phyloP scores from a whole-genome alignment of 2,113 vertebrate genomes.

The Grammomys surdaster region DNA sequence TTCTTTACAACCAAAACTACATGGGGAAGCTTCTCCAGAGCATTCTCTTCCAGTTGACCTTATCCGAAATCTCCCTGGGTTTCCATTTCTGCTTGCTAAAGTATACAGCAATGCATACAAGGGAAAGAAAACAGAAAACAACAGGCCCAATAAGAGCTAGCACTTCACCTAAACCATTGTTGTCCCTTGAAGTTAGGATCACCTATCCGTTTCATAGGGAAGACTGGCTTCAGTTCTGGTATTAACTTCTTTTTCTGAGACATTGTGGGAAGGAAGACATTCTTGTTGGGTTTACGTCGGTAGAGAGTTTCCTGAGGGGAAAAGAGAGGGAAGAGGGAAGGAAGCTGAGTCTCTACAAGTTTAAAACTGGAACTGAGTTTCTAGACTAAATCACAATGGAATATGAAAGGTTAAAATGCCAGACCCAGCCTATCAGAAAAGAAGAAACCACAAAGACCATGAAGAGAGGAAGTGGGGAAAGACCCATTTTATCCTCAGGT shows the following conservation, averaged over 20 bases:
- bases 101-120: background rate
- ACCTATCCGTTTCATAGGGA: slow-evolving; percentile 3
- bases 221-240: slow-evolving; percentile 23
- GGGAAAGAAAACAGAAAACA: background rate
- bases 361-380: background rate
- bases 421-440: background rate
- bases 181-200: slow-evolving; percentile 13
- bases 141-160: background rate
- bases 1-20: background rate
- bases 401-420: background rate
- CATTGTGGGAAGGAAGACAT: background rate
- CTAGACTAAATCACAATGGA: background rate
- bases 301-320: slow-evolving; percentile 37
- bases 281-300: background rate
- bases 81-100: background rate
- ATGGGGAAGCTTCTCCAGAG: background rate
- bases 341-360: background rate
- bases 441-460: background rate
- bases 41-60: background rate
- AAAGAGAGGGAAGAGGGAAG: background rate
- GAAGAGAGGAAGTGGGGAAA: background rate
- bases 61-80: background rate
- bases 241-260: slow-evolving; percentile 40
- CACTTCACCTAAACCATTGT: slow-evolving; percentile 75
- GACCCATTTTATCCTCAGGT: background rate